A percentile compares a stretch with the other conserved stretches of the same genome.
phyloP scores from a whole-genome alignment of 2,888 invertebrate genomes.

The Tuta absoluta region DNA sequence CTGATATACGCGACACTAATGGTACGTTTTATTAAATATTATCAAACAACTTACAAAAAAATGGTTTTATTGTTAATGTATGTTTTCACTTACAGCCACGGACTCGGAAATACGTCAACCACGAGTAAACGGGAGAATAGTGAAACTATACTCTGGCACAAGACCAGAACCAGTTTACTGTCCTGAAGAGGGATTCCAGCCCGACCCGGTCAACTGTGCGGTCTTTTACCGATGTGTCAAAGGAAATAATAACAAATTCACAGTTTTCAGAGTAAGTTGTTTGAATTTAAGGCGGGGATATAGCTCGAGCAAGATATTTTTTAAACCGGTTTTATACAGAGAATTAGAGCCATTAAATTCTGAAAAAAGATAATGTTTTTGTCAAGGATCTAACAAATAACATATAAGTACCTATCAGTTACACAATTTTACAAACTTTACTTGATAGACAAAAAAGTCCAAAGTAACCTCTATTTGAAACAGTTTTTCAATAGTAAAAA shows the following conservation, averaged over 20 bases:
- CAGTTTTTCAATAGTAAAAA: too few species aligned
- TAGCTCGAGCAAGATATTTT: too few species aligned
- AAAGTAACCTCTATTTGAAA: too few species aligned
- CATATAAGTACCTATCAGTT: too few species aligned
- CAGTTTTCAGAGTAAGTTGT: constrained; percentile 76
- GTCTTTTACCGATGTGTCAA: constrained; percentile 88
- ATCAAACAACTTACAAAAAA: not conserved
- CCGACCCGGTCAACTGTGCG: constrained; percentile 86
- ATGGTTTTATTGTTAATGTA: not conserved
- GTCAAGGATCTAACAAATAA: too few species aligned
- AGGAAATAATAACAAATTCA: constrained; percentile 78
- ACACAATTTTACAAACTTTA: too few species aligned
- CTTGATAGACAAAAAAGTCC: too few species aligned
- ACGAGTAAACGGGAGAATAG: constrained; percentile 57
- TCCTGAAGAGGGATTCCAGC: constrained; percentile 85
- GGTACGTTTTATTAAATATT: not conserved
- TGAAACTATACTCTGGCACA: constrained; percentile 64
- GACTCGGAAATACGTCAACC: constrained; percentile 43
- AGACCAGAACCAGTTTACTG: constrained; percentile 78
- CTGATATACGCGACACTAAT: not conserved
- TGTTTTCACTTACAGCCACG: constrained; percentile 39
- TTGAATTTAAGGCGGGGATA: too few species aligned
- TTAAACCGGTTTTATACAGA: too few species aligned
- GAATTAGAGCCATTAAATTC: too few species aligned
- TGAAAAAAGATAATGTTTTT: too few species aligned